Evolutionary conservation across 1,140 invertebrate genomes (phyloP).

Genomic region (Himalopsyche phryganea): DNA sequence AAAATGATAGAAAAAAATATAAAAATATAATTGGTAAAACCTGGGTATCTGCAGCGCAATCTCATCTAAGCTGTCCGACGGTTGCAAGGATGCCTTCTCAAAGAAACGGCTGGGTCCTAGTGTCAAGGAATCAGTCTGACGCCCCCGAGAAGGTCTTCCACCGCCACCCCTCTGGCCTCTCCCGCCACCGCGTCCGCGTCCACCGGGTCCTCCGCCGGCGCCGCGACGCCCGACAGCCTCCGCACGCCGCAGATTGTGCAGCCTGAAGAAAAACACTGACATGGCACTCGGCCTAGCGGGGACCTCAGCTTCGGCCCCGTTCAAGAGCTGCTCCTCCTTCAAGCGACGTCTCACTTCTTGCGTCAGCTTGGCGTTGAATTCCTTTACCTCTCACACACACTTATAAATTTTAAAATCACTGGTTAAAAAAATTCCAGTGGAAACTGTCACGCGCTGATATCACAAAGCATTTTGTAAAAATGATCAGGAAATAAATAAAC

Average conservation of each 20-base stretch:
- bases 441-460: too few species aligned
- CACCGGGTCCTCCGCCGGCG: constrained; percentile 73
- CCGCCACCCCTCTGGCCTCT: constrained; percentile 57
- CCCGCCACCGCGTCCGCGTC: constrained; percentile 77
- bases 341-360: constrained; percentile 5
- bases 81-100: constrained; percentile 75
- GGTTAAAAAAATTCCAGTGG: too few species aligned
- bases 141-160: constrained; percentile 32
- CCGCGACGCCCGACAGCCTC: constrained; percentile 74
- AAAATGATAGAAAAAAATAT: too few species aligned
- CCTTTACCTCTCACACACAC: background rate
- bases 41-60: constrained; percentile 89
- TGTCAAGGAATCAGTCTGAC: constrained; percentile 16
- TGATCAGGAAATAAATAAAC: too few species aligned
- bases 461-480: too few species aligned
- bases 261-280: constrained; percentile 93
- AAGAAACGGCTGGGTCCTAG: constrained; percentile 72
- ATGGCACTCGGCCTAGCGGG: constrained; percentile 46
- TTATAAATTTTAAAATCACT: too few species aligned
- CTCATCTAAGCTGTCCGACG: constrained; percentile 84
- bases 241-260: constrained; percentile 81
- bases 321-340: background rate
- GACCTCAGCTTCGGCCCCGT: background rate
- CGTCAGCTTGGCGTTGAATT: constrained; percentile 24
- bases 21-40: too few species aligned